Percentiles rank a stretch among this genome's conserved stretches.
These are phyloP conservation scores for Crocodylus rhombifer DNA, from an alignment of 2,797 vertebrate species.

Conservation along the genomic window DNA sequence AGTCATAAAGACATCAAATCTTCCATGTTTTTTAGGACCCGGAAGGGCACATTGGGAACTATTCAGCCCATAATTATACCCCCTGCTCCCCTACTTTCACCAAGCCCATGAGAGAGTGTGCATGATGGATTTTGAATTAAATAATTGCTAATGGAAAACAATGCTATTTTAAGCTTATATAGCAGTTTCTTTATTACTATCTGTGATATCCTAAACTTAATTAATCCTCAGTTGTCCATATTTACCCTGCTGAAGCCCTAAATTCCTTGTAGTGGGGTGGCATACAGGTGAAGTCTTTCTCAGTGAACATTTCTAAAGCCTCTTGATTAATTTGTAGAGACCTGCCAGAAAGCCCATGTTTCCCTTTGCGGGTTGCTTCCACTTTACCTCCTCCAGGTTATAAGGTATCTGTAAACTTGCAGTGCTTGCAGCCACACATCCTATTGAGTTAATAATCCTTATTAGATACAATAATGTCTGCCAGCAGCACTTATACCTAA, in stretches of 20 bases:
- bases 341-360: neutral
- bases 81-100: too few species aligned
- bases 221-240: neutral
- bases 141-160: neutral
- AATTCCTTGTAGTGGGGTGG: neutral
- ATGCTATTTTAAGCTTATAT: neutral
- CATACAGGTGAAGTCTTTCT: neutral
- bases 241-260: neutral
- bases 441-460: neutral
- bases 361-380: neutral
- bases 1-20: neutral
- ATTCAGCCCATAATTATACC: constrained; percentile 11
- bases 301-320: neutral
- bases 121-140: too few species aligned
- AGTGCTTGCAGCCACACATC: neutral
- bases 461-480: neutral
- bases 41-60: neutral
- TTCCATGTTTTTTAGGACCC: neutral
- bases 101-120: too few species aligned
- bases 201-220: accelerated
- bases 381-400: neutral
- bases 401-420: constrained; percentile 11
- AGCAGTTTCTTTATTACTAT: neutral
- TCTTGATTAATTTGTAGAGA: neutral
- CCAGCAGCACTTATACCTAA: neutral